Evolutionary conservation across 64 coral and sea anemone genomes (phyloP).

Genomic region (Montipora sp.): DNA sequence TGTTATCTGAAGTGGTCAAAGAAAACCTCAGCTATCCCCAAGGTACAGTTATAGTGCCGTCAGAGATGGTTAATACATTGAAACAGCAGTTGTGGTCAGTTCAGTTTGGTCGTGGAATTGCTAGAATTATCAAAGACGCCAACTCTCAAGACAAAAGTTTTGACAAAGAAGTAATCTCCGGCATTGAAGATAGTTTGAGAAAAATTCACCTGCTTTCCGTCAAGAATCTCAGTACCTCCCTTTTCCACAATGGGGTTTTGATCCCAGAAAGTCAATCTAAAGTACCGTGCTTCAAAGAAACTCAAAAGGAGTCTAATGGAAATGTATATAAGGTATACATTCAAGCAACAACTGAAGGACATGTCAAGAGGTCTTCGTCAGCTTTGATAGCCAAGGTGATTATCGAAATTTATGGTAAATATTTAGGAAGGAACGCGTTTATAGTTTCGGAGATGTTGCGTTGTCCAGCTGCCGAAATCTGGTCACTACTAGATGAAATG

Average conservation of each 20-base stretch:
- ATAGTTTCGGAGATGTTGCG: no score
- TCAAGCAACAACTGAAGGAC: background rate
- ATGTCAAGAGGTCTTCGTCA: background rate
- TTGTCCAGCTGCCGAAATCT: no score
- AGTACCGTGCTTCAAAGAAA: slow-evolving; percentile 54
- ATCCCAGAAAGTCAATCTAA: slow-evolving; percentile 59
- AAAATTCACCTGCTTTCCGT: background rate
- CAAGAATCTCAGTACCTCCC: slow-evolving; percentile 17
- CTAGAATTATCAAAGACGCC: slow-evolving; percentile 15
- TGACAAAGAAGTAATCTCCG: background rate
- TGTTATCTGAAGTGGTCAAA: slow-evolving; percentile 49
- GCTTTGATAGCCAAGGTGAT: slow-evolving; percentile 55
- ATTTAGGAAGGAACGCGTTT: no score
- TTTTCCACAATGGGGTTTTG: slow-evolving; percentile 12
- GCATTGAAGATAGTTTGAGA: background rate
- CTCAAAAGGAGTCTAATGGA: background rate
- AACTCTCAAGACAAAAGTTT: background rate
- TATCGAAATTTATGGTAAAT: background rate
- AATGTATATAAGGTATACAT: slow-evolving; percentile 64
- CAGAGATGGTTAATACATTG: background rate
- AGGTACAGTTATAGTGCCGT: background rate
- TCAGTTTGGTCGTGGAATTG: background rate
- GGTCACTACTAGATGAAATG: no score
- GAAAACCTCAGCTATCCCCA: background rate
- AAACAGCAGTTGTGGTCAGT: background rate